These are phyloP conservation scores for Plagodis pulveraria DNA, from an alignment of 2,888 invertebrate genomes.

Conservation along the genomic window DNA sequence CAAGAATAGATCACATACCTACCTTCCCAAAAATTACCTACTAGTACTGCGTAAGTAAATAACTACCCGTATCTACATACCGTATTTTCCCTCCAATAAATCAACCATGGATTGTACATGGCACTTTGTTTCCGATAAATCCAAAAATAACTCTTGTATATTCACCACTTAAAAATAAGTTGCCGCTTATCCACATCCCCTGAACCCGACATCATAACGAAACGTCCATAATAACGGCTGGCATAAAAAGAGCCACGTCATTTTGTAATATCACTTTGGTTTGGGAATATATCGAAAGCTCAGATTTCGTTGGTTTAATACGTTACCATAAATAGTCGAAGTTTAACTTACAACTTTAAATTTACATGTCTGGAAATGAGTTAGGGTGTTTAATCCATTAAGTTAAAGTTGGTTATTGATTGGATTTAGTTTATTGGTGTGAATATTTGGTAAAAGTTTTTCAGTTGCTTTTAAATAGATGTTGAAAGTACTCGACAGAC, in stretches of 20 bases:
- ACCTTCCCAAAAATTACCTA: neutral
- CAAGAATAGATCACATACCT: constrained; percentile 2
- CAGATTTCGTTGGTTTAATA: constrained; percentile 49
- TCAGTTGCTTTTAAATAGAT: constrained; percentile 80
- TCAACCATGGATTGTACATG: constrained; percentile 70
- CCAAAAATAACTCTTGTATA: constrained; percentile 69
- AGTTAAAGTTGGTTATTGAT: constrained; percentile 48
- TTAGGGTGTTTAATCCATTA: constrained; percentile 32
- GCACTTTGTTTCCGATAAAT: constrained; percentile 70
- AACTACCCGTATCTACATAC: neutral
- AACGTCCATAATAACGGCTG: constrained; percentile 50
- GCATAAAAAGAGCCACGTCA: constrained; percentile 41
- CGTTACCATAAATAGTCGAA: constrained; percentile 71
- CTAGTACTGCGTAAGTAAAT: neutral
- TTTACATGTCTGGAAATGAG: constrained; percentile 16
- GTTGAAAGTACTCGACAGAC: constrained; percentile 82
- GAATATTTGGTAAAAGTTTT: constrained; percentile 26
- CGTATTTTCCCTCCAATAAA: constrained; percentile 65
- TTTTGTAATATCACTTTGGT: constrained; percentile 19
- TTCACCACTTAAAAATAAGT: constrained; percentile 77
- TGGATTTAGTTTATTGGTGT: constrained; percentile 14
- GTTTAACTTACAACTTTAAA: constrained; percentile 36
- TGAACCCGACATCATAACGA: constrained; percentile 64
- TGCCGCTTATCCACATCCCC: constrained; percentile 62
- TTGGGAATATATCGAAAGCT: constrained; percentile 40